phyloP scores from a whole-genome alignment of 2,797 vertebrate species.

The Dicrostonyx torquatus region DNA sequence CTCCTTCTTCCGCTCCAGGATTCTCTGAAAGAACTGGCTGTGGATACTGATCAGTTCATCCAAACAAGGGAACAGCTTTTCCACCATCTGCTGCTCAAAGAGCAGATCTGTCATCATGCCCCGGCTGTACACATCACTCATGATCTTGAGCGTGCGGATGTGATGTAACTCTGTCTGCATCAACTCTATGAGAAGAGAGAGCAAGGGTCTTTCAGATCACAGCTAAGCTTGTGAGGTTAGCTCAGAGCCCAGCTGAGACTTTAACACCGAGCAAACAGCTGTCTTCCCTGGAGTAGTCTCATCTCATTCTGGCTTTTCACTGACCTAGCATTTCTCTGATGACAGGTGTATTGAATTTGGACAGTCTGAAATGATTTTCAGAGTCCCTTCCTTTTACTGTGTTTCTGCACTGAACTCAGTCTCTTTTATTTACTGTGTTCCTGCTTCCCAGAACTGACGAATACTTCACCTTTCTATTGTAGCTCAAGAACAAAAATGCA shows the following conservation, averaged over 20 bases:
- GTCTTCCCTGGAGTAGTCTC: background rate
- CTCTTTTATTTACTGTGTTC: background rate
- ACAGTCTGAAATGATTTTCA: background rate
- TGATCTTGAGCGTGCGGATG: slow-evolving; percentile 95
- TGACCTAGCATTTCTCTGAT: background rate
- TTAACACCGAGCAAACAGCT: background rate
- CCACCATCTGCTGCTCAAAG: slow-evolving; percentile 91
- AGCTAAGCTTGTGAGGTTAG: background rate
- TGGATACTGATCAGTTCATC: slow-evolving; percentile 95
- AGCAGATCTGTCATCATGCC: slow-evolving; percentile 94
- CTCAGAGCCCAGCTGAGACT: background rate
- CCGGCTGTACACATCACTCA: slow-evolving; percentile 96
- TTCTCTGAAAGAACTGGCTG: slow-evolving; percentile 92
- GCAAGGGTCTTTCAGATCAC: background rate
- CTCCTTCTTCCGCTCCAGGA: slow-evolving; percentile 95
- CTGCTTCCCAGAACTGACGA: background rate
- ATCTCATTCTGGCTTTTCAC: background rate
- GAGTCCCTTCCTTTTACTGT: no score
- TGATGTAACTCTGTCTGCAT: slow-evolving; percentile 99
- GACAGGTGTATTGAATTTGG: background rate
- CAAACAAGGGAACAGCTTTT: slow-evolving; percentile 94
- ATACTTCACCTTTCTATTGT: background rate
- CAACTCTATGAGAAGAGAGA: slow-evolving; percentile 88
- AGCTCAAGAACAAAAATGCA: background rate
- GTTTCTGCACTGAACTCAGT: background rate